Evolutionary conservation across 2,113 vertebrate species (phyloP), one percentile per base, ranked within the genome.

Genomic region (Centropristis striata): DNA sequence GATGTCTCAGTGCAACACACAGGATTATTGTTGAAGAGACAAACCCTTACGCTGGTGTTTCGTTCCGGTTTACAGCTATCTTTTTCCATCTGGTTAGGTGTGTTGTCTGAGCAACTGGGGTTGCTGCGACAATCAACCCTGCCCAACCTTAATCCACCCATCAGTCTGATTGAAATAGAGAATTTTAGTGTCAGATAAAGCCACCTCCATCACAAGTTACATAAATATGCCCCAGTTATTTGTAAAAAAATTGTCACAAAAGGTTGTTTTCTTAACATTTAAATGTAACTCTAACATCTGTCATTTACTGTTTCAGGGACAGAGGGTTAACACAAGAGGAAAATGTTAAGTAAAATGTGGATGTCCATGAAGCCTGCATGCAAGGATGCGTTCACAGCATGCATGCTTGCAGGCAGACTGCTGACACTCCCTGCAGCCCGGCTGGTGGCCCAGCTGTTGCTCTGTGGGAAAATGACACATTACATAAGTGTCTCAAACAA

Each of bases 401-500:
- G 46, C 47, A 36, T 44, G 18, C 41, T 21, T 70, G 42, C 55
- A 69, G 12, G 21, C 67, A 13, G 27, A 37, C 50, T 54, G 44
- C 39, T 18, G 32, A 87, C 65, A 66, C 64, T 67, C 41, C 42
- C 53, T 65, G 16, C 23, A 23, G 63, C 65, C 66, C 47, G 16
- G 46, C 74, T 81, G 68, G 50, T 46, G 49, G 66, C 75, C 88
- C 87, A 88, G 83, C 80, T 90, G 88, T 78, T 89, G 73, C 78
- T 83, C 59, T 15, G 71, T 84, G 78, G 77, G 78, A 85, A 83
- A 71, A 76, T 71, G 57, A 77, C 53, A 67, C 50, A n/a, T 89
- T 80, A 84, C 77, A 59, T 90, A 87, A 93, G 78, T 5, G 14
- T 32, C 63, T 79, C 51, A 83, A 86, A 78, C 74, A 86, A 85